phyloP scores from a whole-genome alignment of 2,888 invertebrate genomes.

The Sturmia bella region DNA sequence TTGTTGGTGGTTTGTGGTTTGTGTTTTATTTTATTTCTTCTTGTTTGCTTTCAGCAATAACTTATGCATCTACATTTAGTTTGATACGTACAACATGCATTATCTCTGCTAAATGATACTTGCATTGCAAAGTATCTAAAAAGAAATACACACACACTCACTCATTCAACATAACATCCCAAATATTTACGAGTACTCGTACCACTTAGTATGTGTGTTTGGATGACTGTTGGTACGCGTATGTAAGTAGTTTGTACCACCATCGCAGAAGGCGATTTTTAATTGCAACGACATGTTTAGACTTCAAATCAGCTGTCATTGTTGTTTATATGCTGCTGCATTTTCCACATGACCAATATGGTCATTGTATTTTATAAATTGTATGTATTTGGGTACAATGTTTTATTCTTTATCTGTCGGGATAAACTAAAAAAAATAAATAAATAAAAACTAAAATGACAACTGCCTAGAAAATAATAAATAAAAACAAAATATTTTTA shows the following conservation, averaged over 20 bases:
- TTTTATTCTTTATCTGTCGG: slow-evolving; percentile 32
- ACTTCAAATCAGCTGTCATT: slow-evolving; percentile 76
- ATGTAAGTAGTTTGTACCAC: slow-evolving; percentile 58
- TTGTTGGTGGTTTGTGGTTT: not conserved
- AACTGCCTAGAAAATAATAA: slow-evolving; percentile 17
- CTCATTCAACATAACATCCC: slow-evolving; percentile 15
- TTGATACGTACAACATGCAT: slow-evolving; percentile 57
- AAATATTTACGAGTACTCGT: slow-evolving; percentile 35
- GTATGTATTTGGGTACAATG: slow-evolving; percentile 43
- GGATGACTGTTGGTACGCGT: slow-evolving; percentile 28
- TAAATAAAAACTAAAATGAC: no score
- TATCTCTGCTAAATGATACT: slow-evolving; percentile 64
- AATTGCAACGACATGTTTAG: slow-evolving; percentile 79
- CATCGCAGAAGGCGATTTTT: slow-evolving; percentile 80
- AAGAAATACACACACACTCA: slow-evolving; percentile 5
- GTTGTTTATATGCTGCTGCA: slow-evolving; percentile 54
- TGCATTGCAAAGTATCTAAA: slow-evolving; percentile 57
- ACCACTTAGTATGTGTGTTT: slow-evolving; percentile 21
- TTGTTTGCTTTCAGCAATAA: slow-evolving; percentile 46
- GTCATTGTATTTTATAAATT: slow-evolving; percentile 41
- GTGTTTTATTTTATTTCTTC: slow-evolving; percentile 17
- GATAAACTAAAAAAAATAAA: slow-evolving; percentile 18
- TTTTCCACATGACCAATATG: slow-evolving; percentile 57
- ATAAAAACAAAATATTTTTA: slow-evolving; percentile 21
- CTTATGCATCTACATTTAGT: slow-evolving; percentile 62